phyloP scores from a whole-genome alignment of 2,888 invertebrate species.

The Hermodice carunculata region DNA sequence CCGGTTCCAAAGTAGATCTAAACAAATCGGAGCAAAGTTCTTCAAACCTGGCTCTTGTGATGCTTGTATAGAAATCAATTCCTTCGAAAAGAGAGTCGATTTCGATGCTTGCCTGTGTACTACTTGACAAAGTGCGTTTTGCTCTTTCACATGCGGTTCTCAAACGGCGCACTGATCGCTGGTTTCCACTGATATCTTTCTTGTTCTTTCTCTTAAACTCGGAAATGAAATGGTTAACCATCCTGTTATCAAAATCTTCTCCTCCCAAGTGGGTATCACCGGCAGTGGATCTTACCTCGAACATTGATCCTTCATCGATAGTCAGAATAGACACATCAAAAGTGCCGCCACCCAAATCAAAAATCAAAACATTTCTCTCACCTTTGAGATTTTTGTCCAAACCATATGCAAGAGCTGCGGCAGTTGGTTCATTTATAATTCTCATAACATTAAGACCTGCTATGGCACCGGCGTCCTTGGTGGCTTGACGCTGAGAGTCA shows the following conservation, averaged over 20 bases:
- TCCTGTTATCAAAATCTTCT: conserved; percentile 60
- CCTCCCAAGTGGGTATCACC: conserved; percentile 66
- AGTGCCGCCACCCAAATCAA: conserved; percentile 73
- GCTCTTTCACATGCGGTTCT: conserved; percentile 62
- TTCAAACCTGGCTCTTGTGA: conserved; percentile 63
- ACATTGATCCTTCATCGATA: conserved; percentile 73
- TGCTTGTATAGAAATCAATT: conserved; percentile 60
- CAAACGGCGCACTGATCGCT: conserved; percentile 53
- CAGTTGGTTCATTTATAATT: conserved; percentile 76
- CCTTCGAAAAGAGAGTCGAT: conserved; percentile 62
- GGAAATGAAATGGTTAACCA: conserved; percentile 56
- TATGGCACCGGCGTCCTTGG: conserved; percentile 72
- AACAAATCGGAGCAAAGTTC: conserved; percentile 60
- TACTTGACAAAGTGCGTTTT: conserved; percentile 59
- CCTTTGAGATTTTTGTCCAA: conserved; percentile 71
- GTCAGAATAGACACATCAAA: conserved; percentile 72
- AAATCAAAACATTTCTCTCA: conserved; percentile 74
- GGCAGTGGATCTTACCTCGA: conserved; percentile 63
- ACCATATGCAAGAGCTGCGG: conserved; percentile 75
- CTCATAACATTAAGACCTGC: conserved; percentile 69
- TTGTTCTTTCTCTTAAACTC: conserved; percentile 58
- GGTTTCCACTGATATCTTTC: conserved; percentile 53
- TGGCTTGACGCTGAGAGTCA: conserved; percentile 71
- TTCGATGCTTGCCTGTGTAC: conserved; percentile 56
- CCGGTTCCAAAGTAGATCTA: conserved; percentile 79